These are phyloP conservation scores for Tetanocera ferruginea DNA, from an alignment of 2,888 invertebrate species.

Conservation along the genomic window DNA sequence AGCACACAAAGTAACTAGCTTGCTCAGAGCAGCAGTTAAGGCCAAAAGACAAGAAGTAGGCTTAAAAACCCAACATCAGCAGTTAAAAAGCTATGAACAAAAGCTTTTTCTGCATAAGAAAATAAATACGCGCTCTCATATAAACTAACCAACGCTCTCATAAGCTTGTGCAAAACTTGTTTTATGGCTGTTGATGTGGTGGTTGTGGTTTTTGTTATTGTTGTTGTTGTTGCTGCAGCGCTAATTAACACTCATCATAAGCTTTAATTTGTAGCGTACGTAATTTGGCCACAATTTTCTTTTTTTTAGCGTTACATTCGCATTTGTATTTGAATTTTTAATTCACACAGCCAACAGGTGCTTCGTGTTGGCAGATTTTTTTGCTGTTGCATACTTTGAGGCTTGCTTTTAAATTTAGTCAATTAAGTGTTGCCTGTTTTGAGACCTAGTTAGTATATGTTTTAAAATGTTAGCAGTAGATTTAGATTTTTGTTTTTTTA, in stretches of 20 bases:
- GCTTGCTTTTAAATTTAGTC: neutral
- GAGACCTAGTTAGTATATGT: no score
- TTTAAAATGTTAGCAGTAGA: no score
- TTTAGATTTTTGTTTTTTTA: no score
- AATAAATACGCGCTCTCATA: neutral
- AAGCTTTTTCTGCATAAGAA: neutral
- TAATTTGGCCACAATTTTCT: neutral
- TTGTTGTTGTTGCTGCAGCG: slow-evolving; percentile 34
- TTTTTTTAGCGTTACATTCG: neutral
- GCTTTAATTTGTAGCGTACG: slow-evolving; percentile 20
- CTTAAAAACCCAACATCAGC: neutral
- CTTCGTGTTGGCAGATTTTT: neutral
- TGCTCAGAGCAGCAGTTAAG: neutral
- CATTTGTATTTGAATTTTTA: slow-evolving; percentile 7
- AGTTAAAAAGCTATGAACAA: neutral
- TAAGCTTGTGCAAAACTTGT: neutral
- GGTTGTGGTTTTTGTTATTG: slow-evolving; percentile 7
- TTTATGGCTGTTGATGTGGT: neutral
- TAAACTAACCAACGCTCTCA: neutral
- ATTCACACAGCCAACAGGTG: slow-evolving; percentile 4
- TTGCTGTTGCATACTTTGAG: slow-evolving; percentile 14
- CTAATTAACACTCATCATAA: slow-evolving; percentile 18
- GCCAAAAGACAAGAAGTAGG: neutral
- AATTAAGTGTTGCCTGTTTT: neutral
- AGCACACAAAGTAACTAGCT: neutral